Base-by-base conservation (phyloP, 2,113 vertebrate species). In the Gadus chalcogrammus region DNA sequence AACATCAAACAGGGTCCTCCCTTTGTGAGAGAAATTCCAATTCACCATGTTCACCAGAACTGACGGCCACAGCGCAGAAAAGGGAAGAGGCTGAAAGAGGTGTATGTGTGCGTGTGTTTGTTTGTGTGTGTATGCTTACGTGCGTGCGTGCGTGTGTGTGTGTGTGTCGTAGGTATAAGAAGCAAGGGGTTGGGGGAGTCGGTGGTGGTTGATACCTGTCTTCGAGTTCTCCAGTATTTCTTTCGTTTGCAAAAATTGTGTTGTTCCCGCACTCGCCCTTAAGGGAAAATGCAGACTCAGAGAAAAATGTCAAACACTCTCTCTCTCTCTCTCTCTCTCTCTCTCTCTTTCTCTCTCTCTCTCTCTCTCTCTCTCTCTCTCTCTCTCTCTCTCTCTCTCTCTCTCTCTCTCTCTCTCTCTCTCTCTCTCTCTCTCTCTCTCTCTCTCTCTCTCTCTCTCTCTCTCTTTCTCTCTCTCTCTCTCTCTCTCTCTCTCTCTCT, bases 271-370 rank as follows among this genome's bases (percentile, higher is more conserved):
- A 68, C 55, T 72, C 68, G 69, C 62, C 69, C 69, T 56, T 15
- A 38, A 83, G 69, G 69, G 75, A 62, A 71, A 78, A 31, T 69
- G 73, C 69, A n/a, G 74, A 67, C 63, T 68, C 64, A 27, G 67
- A 70, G 20, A 28, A 65, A 72, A 48, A 63, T 64, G 60, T 61
- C 61, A 61, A 38, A 65, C 22, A n/a, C 56, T 59, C 63, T 42
- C 58, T 17, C 16, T 59, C 0, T 62, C 63, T 38, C 63, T 17
- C 16, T 59, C 0, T 62, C 35, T 38, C 63, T 48, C 1, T 59
- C 63, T 18, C 64, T 17, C 16, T 59, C 0, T 13, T 35, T 38
- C 63, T 1, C 55, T 31, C 42, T 20, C 42, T 17, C 77, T 24
- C 20, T 62, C 35, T 38, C 63, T 48, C 1, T 59, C 63, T 18